Conservation (phyloP, 2,113 vertebrate genomes). For the Aptenodytes forsteri region DNA sequence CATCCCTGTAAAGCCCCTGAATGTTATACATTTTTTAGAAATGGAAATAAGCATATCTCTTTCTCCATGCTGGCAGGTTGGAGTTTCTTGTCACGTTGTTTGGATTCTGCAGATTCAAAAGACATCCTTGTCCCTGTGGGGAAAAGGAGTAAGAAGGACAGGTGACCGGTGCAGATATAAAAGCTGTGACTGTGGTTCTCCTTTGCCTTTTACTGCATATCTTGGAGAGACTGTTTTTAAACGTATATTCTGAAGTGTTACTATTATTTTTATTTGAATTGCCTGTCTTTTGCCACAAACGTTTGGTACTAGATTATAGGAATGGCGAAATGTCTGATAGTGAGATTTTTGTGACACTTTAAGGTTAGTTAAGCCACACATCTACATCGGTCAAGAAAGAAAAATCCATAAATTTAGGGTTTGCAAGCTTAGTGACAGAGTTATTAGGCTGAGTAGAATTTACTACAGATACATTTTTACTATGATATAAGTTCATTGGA, state of each 20-base stretch:
- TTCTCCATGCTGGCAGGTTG: not conserved
- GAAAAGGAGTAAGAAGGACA: not conserved
- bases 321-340: not conserved
- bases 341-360: not conserved
- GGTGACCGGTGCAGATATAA: not conserved
- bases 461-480: not conserved
- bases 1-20: not conserved
- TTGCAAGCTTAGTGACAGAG: not conserved
- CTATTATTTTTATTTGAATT: not conserved
- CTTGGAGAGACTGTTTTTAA: not conserved
- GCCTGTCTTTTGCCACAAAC: not conserved
- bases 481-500: not conserved
- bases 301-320: not conserved
- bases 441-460: not conserved
- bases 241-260: fast-evolving
- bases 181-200: not conserved
- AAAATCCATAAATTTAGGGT: not conserved
- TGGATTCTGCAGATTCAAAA: not conserved
- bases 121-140: not conserved
- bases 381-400: not conserved
- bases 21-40: not conserved
- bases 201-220: not conserved
- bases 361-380: not conserved
- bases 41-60: not conserved
- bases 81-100: not conserved